Evolutionary conservation across 92 coral and sea anemone genomes (phyloP).

Genomic region (Plumapathes pennacea): DNA sequence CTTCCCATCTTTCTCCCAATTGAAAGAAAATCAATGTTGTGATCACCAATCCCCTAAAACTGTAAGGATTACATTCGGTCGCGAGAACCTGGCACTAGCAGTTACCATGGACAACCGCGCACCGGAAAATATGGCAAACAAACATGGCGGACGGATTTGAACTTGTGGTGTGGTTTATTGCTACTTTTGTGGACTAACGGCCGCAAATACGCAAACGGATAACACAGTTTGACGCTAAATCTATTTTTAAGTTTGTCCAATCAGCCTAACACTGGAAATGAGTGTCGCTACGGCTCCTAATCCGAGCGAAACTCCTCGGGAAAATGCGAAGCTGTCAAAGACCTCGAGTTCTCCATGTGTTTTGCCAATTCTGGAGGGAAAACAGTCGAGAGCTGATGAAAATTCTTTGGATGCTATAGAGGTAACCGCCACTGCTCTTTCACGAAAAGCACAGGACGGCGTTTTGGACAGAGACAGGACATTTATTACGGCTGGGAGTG

Average conservation of each 20-base stretch:
- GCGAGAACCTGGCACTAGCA: conserved; percentile 13
- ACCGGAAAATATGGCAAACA: not conserved
- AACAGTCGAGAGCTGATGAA: conserved; percentile 35
- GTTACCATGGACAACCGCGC: no score
- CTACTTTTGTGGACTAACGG: not conserved
- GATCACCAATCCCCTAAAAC: no score
- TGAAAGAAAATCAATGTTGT: no score
- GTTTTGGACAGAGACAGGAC: conserved; percentile 52
- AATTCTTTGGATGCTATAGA: conserved; percentile 38
- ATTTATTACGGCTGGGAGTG: conserved; percentile 69
- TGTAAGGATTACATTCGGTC: no score
- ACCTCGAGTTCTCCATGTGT: conserved; percentile 79
- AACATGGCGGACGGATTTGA: conserved; percentile 74
- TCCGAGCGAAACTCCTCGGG: conserved; percentile 61
- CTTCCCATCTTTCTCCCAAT: no score
- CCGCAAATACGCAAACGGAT: not conserved
- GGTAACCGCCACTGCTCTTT: conserved; percentile 1
- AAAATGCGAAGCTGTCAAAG: conserved; percentile 55
- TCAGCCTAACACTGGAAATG: conserved; percentile 60
- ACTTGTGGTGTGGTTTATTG: not conserved
- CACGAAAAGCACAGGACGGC: conserved; percentile 18
- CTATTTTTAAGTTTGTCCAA: no score
- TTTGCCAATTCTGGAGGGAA: conserved; percentile 83
- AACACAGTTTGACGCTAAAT: not conserved
- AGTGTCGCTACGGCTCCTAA: conserved; percentile 67